Evolutionary conservation across 2,113 vertebrate species (phyloP).

Genomic region (Dipodomys ordii): DNA sequence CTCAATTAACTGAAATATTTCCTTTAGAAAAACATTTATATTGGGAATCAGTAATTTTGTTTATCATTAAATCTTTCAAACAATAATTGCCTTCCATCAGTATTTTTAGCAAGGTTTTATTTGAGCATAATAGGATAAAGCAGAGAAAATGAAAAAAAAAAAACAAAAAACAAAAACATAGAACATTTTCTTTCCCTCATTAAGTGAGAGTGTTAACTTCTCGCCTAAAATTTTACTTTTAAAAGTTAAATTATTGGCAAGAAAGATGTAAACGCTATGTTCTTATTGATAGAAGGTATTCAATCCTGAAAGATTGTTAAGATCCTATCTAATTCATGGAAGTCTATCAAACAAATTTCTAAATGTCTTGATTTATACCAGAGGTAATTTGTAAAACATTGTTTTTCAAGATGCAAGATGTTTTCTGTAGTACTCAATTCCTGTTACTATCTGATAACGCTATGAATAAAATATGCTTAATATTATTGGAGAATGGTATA

Average conservation of each 20-base stretch:
- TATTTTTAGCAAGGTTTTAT: too few relatives aligned
- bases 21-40: not conserved
- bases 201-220: not conserved
- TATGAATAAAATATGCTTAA: conserved; percentile 28
- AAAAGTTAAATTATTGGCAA: not conserved
- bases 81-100: too few relatives aligned
- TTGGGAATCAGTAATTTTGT: not conserved
- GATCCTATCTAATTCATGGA: not conserved
- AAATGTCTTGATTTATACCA: not conserved
- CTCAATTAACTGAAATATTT: not conserved
- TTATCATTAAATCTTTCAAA: not conserved
- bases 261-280: not conserved
- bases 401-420: not conserved
- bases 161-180: too few relatives aligned
- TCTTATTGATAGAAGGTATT: not conserved
- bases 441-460: not conserved
- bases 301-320: not conserved
- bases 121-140: too few relatives aligned
- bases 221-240: not conserved
- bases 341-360: not conserved
- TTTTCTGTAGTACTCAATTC: conserved; percentile 3
- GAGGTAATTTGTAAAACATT: not conserved
- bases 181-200: too few relatives aligned
- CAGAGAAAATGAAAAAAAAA: too few relatives aligned
- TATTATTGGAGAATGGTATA: not conserved